These are phyloP conservation scores for Epinephelus awoara DNA, from an alignment of 2,797 vertebrate genomes.

Conservation along the genomic window DNA sequence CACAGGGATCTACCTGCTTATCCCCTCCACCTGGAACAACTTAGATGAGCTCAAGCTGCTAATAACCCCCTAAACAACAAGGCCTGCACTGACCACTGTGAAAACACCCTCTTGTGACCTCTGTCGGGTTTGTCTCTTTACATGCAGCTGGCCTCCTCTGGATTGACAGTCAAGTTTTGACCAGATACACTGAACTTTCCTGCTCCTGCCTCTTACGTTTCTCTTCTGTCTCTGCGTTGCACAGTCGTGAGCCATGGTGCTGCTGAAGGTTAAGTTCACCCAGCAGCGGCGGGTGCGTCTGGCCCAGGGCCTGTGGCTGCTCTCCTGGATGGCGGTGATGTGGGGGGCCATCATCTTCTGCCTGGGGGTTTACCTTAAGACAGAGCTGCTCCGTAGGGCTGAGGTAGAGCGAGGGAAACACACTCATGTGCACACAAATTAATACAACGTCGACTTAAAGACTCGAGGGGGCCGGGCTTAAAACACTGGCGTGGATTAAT, in stretches of 20 bases:
- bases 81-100: constrained; percentile 39
- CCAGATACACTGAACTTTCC: constrained; percentile 23
- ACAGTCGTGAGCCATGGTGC: constrained; percentile 83
- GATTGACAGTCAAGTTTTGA: constrained; percentile 39
- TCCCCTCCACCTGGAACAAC: constrained; percentile 78
- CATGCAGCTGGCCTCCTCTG: constrained; percentile 51
- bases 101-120: constrained; percentile 22
- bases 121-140: constrained; percentile 27
- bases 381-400: constrained; percentile 92
- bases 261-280: constrained; percentile 94
- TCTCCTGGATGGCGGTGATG: constrained; percentile 95
- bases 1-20: constrained; percentile 76
- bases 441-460: constrained; percentile 10
- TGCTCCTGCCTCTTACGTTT: constrained; percentile 17
- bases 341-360: constrained; percentile 91
- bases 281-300: constrained; percentile 94
- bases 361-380: constrained; percentile 95
- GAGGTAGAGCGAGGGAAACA: constrained; percentile 81
- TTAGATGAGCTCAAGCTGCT: constrained; percentile 80
- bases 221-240: constrained; percentile 25
- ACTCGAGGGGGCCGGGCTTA: not conserved
- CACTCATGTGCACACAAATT: constrained; percentile 11
- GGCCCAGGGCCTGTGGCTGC: constrained; percentile 97
- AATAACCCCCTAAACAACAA: constrained; percentile 66
- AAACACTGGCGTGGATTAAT: constrained; percentile 10